Percentiles rank a stretch among this genome's conserved stretches.
Evolutionary conservation across 2,797 vertebrate genomes (phyloP).

Genomic region (Lindbergichthys nudifrons): DNA sequence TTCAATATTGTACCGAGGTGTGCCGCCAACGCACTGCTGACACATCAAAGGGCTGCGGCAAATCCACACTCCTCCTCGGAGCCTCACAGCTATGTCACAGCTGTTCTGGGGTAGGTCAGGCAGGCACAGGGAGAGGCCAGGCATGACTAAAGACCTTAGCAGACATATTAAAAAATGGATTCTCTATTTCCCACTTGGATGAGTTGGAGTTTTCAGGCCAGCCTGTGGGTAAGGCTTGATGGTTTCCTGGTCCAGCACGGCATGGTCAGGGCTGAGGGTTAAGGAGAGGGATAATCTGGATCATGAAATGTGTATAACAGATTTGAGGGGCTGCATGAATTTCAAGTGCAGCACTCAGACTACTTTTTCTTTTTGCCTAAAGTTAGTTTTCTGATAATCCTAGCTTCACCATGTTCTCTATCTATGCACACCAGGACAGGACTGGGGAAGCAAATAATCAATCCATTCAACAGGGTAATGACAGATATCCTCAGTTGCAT

Average conservation of each 20-base stretch:
- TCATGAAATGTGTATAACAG: slow-evolving; percentile 36
- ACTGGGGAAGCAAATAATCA: slow-evolving; percentile 12
- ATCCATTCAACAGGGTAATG: slow-evolving; percentile 22
- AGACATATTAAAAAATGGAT: slow-evolving; percentile 75
- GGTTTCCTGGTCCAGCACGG: slow-evolving; percentile 46
- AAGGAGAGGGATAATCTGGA: slow-evolving; percentile 57
- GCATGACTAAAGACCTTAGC: slow-evolving; percentile 78
- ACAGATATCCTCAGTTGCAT: slow-evolving; percentile 3
- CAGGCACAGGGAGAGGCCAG: slow-evolving; percentile 67
- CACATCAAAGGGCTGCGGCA: slow-evolving; percentile 82
- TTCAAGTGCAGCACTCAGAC: slow-evolving; percentile 29
- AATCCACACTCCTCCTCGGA: slow-evolving; percentile 67
- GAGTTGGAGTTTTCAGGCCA: slow-evolving; percentile 65
- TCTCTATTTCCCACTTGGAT: slow-evolving; percentile 74
- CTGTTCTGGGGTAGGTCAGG: slow-evolving; percentile 57
- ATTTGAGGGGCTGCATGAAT: slow-evolving; percentile 33
- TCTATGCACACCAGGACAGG: neutral
- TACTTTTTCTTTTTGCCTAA: slow-evolving; percentile 17
- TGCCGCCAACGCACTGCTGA: slow-evolving; percentile 74
- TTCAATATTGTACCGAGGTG: slow-evolving; percentile 77
- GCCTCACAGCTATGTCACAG: slow-evolving; percentile 63
- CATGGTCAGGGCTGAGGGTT: slow-evolving; percentile 42
- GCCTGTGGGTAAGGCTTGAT: slow-evolving; percentile 58
- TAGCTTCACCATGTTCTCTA: neutral
- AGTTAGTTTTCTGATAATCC: slow-evolving; percentile 28